Conservation (phyloP, 2,888 invertebrate species). For the Drosophila niveifrons region DNA sequence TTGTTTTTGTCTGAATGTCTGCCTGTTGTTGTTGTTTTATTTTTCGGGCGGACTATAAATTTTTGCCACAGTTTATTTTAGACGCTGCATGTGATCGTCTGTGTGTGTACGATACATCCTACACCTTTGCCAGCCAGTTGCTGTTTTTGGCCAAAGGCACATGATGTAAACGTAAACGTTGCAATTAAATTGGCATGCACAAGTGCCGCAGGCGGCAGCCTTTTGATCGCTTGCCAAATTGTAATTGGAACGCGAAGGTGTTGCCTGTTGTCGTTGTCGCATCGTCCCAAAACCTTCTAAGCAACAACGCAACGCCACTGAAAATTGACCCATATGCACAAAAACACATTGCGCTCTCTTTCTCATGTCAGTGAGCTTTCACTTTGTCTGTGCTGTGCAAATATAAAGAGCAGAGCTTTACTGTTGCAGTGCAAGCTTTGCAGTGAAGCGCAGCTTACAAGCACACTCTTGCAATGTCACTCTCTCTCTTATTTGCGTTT, state of each 20-base stretch:
- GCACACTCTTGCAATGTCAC: slow-evolving; percentile 3
- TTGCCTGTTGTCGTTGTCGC: slow-evolving; percentile 54
- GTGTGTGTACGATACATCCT: slow-evolving; percentile 65
- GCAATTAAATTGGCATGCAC: slow-evolving; percentile 81
- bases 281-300: slow-evolving; percentile 64
- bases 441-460: slow-evolving; percentile 34
- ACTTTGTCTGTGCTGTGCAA: background rate
- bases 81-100: slow-evolving; percentile 72
- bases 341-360: background rate
- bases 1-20: slow-evolving; percentile 37
- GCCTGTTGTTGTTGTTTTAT: slow-evolving; percentile 12
- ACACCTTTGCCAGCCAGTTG: slow-evolving; percentile 65
- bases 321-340: slow-evolving; percentile 32
- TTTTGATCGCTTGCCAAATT: slow-evolving; percentile 81
- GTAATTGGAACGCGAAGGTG: slow-evolving; percentile 83
- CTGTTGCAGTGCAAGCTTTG: slow-evolving; percentile 25
- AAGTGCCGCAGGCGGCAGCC: slow-evolving; percentile 75
- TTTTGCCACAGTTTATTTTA: slow-evolving; percentile 77
- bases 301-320: slow-evolving; percentile 55
- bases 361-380: background rate
- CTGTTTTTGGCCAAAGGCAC: slow-evolving; percentile 72
- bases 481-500: background rate
- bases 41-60: slow-evolving; percentile 62
- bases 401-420: slow-evolving; percentile 2
- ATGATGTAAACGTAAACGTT: slow-evolving; percentile 79